Conservation (phyloP, 2,113 vertebrate genomes). For the Erpornis zantholeuca region DNA sequence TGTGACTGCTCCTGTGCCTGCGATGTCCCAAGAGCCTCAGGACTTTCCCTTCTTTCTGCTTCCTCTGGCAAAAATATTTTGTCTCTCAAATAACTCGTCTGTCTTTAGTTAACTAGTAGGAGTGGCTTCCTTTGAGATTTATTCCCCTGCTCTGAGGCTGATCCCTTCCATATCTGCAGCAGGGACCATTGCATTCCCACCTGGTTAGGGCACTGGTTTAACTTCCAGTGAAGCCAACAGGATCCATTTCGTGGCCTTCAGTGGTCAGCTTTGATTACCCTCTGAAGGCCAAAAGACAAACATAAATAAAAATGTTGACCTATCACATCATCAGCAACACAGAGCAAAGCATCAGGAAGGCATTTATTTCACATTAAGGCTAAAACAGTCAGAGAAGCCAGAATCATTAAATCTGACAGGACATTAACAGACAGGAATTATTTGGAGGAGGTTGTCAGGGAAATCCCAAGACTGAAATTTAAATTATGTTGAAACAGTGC, state of each 20-base stretch:
- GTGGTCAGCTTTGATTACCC: neutral
- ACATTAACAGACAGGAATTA: slow-evolving; percentile 13
- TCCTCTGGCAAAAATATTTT: neutral
- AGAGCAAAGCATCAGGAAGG: neutral
- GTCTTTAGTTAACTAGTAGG: neutral
- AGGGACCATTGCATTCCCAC: neutral
- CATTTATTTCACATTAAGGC: slow-evolving; percentile 42
- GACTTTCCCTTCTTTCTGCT: neutral
- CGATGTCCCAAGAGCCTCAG: neutral
- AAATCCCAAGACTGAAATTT: slow-evolving; percentile 38
- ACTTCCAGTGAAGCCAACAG: neutral
- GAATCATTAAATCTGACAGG: slow-evolving; percentile 28
- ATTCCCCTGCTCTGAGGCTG: neutral
- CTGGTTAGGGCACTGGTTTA: neutral
- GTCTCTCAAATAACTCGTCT: neutral
- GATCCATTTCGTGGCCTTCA: neutral
- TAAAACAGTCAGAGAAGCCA: neutral
- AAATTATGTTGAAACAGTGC: neutral
- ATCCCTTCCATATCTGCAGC: neutral
- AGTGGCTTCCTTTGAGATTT: neutral
- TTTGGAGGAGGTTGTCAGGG: slow-evolving; percentile 27
- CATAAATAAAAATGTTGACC: neutral
- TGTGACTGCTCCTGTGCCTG: neutral
- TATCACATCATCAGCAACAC: neutral
- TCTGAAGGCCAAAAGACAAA: neutral